A percentile compares a stretch with the other conserved stretches of the same genome.
These are phyloP conservation scores for Pundamilia nyererei DNA, from an alignment of 2,113 vertebrate genomes.

Conservation along the genomic window DNA sequence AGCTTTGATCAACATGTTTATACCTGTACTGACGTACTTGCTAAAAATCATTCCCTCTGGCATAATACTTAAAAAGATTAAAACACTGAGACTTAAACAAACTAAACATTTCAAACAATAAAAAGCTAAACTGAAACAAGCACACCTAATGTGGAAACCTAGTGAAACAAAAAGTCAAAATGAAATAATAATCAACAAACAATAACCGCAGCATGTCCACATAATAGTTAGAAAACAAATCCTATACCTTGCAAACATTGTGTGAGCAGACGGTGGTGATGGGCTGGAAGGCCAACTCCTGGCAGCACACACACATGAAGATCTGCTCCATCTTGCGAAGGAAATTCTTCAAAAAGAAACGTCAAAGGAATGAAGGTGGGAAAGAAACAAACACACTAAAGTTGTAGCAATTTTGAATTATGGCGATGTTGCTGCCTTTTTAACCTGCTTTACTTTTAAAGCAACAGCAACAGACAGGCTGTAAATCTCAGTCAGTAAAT, in stretches of 20 bases:
- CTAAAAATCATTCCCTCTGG: background rate
- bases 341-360: slow-evolving; percentile 79
- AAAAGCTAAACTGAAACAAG: background rate
- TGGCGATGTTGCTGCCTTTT: background rate
- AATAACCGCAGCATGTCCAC: background rate
- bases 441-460: background rate
- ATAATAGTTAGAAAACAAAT: background rate
- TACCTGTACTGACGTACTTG: background rate
- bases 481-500: background rate
- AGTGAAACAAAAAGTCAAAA: background rate
- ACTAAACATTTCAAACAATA: background rate
- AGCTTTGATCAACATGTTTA: background rate
- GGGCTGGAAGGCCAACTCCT: slow-evolving; percentile 94
- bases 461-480: background rate
- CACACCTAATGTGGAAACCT: background rate
- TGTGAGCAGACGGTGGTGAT: slow-evolving; percentile 94
- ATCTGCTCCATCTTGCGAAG: slow-evolving; percentile 93
- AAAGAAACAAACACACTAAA: background rate
- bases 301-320: slow-evolving; percentile 99
- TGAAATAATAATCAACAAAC: background rate
- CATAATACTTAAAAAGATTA: background rate
- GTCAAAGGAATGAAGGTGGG: background rate
- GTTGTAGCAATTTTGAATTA: background rate
- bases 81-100: background rate
- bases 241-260: slow-evolving; percentile 91